Evolutionary conservation across 2,797 vertebrate genomes (phyloP), one percentile per base, ranked within the genome.

Genomic region (Rhabdomys pumilio): DNA sequence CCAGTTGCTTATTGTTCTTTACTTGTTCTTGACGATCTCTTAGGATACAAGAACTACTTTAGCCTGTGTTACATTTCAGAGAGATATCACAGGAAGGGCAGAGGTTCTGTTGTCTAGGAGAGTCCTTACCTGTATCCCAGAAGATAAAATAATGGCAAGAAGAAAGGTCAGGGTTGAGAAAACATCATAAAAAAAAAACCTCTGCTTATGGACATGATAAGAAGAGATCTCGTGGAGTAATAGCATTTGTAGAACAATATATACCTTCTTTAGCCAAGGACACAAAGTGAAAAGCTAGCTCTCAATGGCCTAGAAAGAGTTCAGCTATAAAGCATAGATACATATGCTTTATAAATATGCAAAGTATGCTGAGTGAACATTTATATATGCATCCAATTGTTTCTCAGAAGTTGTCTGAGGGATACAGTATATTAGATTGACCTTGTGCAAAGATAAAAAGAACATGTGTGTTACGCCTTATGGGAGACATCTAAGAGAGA

Each of bases 341-440:
- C 17, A 38, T 44, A 44, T 44, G 44, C 44, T 69, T 50, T 61
- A 38, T 73, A 13, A 19, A 69, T 50, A 50, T 38, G 1, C 55
- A 1, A 29, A 88, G 10, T 69, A 17, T 59, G 59, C 31, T 93
- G 17, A 86, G 50, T 65, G 15, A 2, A 69, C 29, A 91, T 2
- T 84, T 88, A 80, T 8, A 41, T 88, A 47, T 76, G 65, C 75
- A 93, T 79, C 7, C 10, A 61, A 55, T 29, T 47, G 4, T 81
- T 82, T 86, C 50, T 24, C 20, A 65, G 47, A 91, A 94, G 83
- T 81, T 83, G 59, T 92, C 75, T 92, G 44, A 55, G 47, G 93
- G 82, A 76, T 29, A 72, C 1, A 80, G 15, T 77, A 34, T 50
- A 11, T 84, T 75, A 34, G 10, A 80, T 55, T 12, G 76, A 20